Evolutionary conservation across 1,140 invertebrate genomes (phyloP), one percentile per base, ranked within the genome.

Genomic region (Pissodes strobi): DNA sequence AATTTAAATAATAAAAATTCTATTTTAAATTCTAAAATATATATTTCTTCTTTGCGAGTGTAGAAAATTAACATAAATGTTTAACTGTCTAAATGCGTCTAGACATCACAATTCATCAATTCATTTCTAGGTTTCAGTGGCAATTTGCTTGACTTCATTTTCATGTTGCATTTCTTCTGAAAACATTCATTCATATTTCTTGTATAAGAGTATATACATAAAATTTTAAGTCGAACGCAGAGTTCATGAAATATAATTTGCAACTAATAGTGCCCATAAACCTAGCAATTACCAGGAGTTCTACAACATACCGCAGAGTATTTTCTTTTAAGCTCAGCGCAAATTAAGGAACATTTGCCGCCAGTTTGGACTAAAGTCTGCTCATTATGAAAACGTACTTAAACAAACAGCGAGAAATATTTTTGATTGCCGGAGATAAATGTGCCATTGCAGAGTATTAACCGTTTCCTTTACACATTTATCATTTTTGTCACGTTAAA

Each of bases 281-380:
- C 39, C 39, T 5, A 15, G 17, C 39, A 43, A 43, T 43, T 43
- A 43, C 39, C 39, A 43, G 39, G 1, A 5, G 18, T 43, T 43
- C 18, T 43, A n/a, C 1, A 15, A 15, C 2, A 43, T 2, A 43
- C 39, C 12, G 39, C 39, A 18, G 17, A 43, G 18, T 3, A 43
- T 43, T 43, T 18, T 43, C 39, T 43, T 43, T 18, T 15, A 18
- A 5, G 12, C 19, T 18, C 10, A 19, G 41, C 4, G 17, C 41
- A 45, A 45, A 45, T 45, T 45, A 45, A 45, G 1, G 41, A 45
- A 45, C 41, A 45, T 45, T 45, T 45, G 41, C 41, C 41, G 41
- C 2, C 5, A 17, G 37, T 39, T 39, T 39, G n/a, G 4, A 13
- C 37, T 45, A 45, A 45, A 21, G 15, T 19, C 18, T 19, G 18